Base-by-base conservation (phyloP, 2,113 vertebrate genomes). In the Tupaia chinensis region DNA sequence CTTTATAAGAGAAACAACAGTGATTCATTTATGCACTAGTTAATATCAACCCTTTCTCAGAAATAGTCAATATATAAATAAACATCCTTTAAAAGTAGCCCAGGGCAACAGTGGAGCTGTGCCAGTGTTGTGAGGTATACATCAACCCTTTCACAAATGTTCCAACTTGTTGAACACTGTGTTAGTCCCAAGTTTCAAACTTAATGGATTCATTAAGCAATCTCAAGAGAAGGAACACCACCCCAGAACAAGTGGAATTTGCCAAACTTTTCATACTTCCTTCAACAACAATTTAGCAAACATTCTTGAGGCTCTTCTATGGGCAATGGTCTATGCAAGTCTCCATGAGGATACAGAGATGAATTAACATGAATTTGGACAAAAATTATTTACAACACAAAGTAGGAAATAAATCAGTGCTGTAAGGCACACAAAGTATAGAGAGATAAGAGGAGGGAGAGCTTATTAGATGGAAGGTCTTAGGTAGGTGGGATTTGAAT, bases 11-110 rank as follows among this genome's bases (percentile, higher is more conserved):
- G 77, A 91, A 56, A 54, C 8, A 87, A 88, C 53, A 89, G 16
- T 85, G 66, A 95, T 69, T 96, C 19, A 82, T 58, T 70, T 69
- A 27, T 79, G 34, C 70, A 5, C 27, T 88, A 95, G 74, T 85
- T 91, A 88, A 74, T 58, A 79, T 15, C 25, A 56, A n/a, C 10
- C 5, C 68, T 92, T 97, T 80, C 92, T 97, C 81, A 74, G 58
- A 74, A 96, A 60, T 25, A 78, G 70, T 87, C 53, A 87, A 92
- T 92, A 78, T 61, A 81, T 68, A 88, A 89, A 92, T 89, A 70
- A 73, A 82, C 66, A n/a, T 86, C 96, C 88, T 95, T 95, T 73
- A 94, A 66, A 92, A 88, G 88, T 90, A 91, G 61, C 65, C 74
- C 60, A 66, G 61, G 93, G 80, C 60, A 84, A 66, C 16, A 25